Conservation (phyloP, 1,140 invertebrate genomes). For the Metopolophium dirhodum region DNA sequence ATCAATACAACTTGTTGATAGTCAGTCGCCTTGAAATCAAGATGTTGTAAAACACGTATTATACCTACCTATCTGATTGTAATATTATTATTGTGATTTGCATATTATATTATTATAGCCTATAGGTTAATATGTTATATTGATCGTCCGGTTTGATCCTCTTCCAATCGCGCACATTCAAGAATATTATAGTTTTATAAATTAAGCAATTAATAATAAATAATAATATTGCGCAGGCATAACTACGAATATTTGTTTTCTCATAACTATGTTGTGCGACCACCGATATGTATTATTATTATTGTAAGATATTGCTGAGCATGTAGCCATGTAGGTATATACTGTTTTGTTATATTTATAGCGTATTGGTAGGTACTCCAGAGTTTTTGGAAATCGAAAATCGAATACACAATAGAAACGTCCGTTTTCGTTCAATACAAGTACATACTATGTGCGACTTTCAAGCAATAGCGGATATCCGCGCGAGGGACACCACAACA, state of each 20-base stretch:
- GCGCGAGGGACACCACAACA: not conserved
- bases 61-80: not conserved
- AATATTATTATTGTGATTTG: not conserved
- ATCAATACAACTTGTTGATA: not conserved
- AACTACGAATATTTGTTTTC: too few relatives aligned
- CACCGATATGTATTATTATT: not conserved
- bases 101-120: not conserved
- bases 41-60: not conserved
- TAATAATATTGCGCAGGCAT: not conserved
- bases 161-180: not conserved
- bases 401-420: not conserved
- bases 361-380: not conserved
- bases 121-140: not conserved
- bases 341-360: not conserved
- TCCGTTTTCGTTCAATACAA: not conserved
- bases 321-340: not conserved
- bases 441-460: not conserved
- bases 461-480: not conserved
- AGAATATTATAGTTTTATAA: not conserved
- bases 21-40: not conserved
- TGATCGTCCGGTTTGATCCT: not conserved
- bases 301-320: not conserved
- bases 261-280: not conserved
- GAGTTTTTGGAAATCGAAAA: not conserved
- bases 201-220: not conserved